phyloP scores from a whole-genome alignment of 2,797 vertebrate species.

The Sebastes steindachneri region DNA sequence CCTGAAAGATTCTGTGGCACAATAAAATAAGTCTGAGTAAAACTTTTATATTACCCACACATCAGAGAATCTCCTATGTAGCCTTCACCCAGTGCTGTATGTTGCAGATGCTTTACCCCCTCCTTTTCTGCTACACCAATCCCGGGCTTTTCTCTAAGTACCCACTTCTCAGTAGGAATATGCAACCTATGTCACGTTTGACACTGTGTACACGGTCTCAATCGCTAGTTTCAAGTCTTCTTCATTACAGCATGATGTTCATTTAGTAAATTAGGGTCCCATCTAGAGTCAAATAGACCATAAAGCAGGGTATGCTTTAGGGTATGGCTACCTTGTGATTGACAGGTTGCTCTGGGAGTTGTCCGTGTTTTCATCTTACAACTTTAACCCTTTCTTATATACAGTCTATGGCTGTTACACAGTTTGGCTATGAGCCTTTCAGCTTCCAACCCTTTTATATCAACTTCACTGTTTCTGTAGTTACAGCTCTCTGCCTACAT shows the following conservation, averaged over 20 bases:
- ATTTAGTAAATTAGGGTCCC: no score
- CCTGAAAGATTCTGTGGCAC: background rate
- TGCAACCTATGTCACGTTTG: background rate
- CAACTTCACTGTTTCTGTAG: background rate
- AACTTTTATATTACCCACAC: background rate
- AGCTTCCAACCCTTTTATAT: background rate
- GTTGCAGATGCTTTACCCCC: background rate
- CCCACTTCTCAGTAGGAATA: background rate
- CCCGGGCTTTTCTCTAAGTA: background rate
- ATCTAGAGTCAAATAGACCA: no score
- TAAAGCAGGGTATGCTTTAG: no score
- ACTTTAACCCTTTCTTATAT: no score
- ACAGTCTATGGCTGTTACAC: no score
- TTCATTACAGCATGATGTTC: no score
- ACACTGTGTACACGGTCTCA: background rate
- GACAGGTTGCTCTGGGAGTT: no score
- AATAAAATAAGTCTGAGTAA: background rate
- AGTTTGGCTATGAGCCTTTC: background rate
- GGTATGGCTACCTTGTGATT: no score
- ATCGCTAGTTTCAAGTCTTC: no score
- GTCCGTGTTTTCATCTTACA: no score
- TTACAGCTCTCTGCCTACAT: background rate
- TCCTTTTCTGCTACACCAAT: background rate
- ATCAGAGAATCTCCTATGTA: background rate
- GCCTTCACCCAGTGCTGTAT: background rate